Conservation (phyloP, 1,140 invertebrate genomes). For the Penaeus vannamei region DNA sequence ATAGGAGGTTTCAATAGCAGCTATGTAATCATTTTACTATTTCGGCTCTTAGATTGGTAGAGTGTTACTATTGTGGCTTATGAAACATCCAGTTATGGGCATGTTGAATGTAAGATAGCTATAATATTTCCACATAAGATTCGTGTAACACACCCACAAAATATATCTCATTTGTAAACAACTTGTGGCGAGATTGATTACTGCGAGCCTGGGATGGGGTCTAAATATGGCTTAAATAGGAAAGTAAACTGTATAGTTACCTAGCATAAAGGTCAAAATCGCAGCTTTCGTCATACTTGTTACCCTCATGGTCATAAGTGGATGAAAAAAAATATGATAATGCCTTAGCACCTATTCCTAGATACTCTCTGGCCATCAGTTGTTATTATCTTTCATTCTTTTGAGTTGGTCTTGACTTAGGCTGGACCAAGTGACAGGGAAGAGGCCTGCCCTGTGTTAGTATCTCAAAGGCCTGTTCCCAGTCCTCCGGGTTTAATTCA, state of each 20-base stretch:
- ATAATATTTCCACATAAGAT: conserved; percentile 44
- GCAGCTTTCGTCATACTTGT: conserved; percentile 40
- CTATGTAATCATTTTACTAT: conserved; percentile 61
- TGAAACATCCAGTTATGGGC: conserved; percentile 63
- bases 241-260: conserved; percentile 31
- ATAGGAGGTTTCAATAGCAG: conserved; percentile 47
- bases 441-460: conserved; percentile 23
- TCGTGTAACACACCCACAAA: conserved; percentile 42
- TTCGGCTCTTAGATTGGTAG: conserved; percentile 59
- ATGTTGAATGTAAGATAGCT: conserved; percentile 63
- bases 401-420: conserved; percentile 55
- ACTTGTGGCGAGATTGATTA: conserved; percentile 43
- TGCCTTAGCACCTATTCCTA: conserved; percentile 63
- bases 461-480: conserved; percentile 34
- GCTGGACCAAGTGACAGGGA: conserved; percentile 21
- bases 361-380: conserved; percentile 62
- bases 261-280: conserved; percentile 8
- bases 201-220: conserved; percentile 28
- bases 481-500: conserved; percentile 46
- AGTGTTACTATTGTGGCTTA: conserved; percentile 57
- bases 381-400: conserved; percentile 56
- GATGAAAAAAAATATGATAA: conserved; percentile 57
- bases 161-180: conserved; percentile 31
- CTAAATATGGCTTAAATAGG: conserved; percentile 20
- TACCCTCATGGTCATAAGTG: conserved; percentile 58